Base-by-base conservation (phyloP, 2,797 vertebrate genomes). In the Onychomys arenicola region DNA sequence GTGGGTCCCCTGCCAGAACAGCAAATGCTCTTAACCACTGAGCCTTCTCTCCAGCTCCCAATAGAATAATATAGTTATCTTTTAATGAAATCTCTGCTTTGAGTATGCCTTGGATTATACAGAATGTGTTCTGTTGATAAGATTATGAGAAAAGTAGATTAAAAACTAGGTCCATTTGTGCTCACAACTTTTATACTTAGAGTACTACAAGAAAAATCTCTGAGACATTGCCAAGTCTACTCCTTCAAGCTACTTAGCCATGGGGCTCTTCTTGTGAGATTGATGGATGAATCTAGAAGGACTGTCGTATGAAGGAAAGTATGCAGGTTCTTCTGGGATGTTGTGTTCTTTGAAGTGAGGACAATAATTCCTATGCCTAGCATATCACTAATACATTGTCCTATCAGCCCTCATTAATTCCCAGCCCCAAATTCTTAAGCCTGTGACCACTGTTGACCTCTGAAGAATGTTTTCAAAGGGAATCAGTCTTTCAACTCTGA, bases 391-490 rank as follows among this genome's bases (percentile, higher is more conserved):
- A 93, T 93, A 87, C 61, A 81, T 43, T 83, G 63, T 82, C 84
- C 92, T 43, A 27, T 34, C 81, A 90, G 65, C 29, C 11, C 57
- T 89, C 43, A 85, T 93, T 90, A 21, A 65, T 89, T 59, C 5
- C 23, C 23, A 95, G 37, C 46, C 46, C 76, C 52, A 77, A 90
- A 52, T 27, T 94, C 46, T 91, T 17, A 73, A 75, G 82, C 52
- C 27, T 4, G 7, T 82, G 55, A 17, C 46, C 52, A 43, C 37
- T 49, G 14, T 12, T 86, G 81, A 93, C 81, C 67, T 92, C 49
- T 61, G 59, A 96, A 77, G 63, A 95, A 32, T 95, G 25, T 93
- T 97, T 96, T 90, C 40, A 87, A 95, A 25, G 75, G 19, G 25
- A 96, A 91, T 85, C 29, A 69, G n/a, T 67, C 89, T 69, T 77